A percentile compares a stretch with the other conserved stretches of the same genome.
These are phyloP conservation scores for Dolomedes plantarius DNA, from an alignment of 2,888 invertebrate genomes.

Conservation along the genomic window DNA sequence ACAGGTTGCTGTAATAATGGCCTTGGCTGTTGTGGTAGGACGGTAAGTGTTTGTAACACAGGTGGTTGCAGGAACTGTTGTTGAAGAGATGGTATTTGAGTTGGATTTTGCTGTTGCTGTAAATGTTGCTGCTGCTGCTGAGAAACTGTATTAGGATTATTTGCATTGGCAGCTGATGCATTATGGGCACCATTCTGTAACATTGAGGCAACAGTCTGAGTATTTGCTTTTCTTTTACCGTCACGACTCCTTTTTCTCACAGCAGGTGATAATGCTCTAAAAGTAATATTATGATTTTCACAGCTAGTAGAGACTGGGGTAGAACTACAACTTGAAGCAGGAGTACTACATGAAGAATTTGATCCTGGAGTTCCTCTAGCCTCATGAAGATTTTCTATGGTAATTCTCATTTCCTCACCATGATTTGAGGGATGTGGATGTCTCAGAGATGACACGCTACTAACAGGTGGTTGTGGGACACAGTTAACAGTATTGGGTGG, in stretches of 20 bases:
- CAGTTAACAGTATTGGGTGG: constrained; percentile 62
- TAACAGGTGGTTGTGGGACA: constrained; percentile 44
- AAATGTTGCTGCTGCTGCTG: constrained; percentile 34
- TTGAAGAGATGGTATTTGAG: constrained; percentile 54
- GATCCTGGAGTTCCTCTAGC: constrained; percentile 72
- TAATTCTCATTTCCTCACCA: constrained; percentile 52
- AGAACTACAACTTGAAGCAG: constrained; percentile 73
- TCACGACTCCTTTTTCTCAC: constrained; percentile 64
- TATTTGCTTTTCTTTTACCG: constrained; percentile 83
- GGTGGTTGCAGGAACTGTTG: constrained; percentile 72
- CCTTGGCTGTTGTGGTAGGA: constrained; percentile 80
- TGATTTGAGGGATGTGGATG: constrained; percentile 52
- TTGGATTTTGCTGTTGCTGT: constrained; percentile 38
- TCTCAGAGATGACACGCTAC: constrained; percentile 39
- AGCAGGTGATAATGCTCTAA: constrained; percentile 55
- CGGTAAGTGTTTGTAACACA: constrained; percentile 76
- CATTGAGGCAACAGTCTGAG: constrained; percentile 83
- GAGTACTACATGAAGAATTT: constrained; percentile 73
- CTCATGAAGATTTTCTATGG: constrained; percentile 64
- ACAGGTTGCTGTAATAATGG: constrained; percentile 67
- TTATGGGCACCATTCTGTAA: constrained; percentile 75
- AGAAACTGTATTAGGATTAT: constrained; percentile 25
- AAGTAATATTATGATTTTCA: constrained; percentile 61
- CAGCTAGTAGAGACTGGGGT: constrained; percentile 72
- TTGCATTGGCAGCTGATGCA: constrained; percentile 38